Base-by-base conservation (phyloP, 2,113 vertebrate species). In the Toxotes jaculatrix region DNA sequence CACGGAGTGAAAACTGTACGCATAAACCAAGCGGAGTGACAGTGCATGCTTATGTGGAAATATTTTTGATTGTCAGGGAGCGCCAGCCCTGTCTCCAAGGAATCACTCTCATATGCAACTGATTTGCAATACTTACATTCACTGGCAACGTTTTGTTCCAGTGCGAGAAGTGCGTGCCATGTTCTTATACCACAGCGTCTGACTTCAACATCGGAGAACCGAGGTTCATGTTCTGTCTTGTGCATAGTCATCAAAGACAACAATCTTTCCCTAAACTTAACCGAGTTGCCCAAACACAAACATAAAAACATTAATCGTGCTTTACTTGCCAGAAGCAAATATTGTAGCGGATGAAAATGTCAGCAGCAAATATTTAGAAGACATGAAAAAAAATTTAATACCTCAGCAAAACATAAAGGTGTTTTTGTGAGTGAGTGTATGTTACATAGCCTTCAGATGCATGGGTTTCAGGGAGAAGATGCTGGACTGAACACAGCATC, bases 61-160 rank as follows among this genome's bases (percentile, higher is more conserved):
- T 43, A 72, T 65, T 34, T 62, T 10, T 38, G 67, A 63, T 43
- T 2, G 45, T 36, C 23, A 42, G 8, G 40, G 79, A 78, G 56
- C 69, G 57, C 56, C 68, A 62, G 65, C 53, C 62, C 7, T 1
- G 56, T 42, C 61, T 61, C 23, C 1, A 10, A 7, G 40, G 60
- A n/a, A 51, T 55, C 27, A 38, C 7, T 38, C 38, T 71, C 76
- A 76, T 42, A 56, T 61, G 66, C 10, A 55, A 61, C 70, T 40
- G 0, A 64, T 84, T 42, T 71, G 4, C 1, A 57, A 9, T 0
- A 63, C 47, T 53, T 36, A 11, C 1, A 66, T 43, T 34, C n/a
- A 23, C 36, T 56, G 68, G 55, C 36, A 53, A 16, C 9, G 9
- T 36, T 56, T 10, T 34, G 53, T 53, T 70, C 23, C 36, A 73